phyloP scores from a whole-genome alignment of 1,140 invertebrate species.

The Mizuhopecten yessoensis region DNA sequence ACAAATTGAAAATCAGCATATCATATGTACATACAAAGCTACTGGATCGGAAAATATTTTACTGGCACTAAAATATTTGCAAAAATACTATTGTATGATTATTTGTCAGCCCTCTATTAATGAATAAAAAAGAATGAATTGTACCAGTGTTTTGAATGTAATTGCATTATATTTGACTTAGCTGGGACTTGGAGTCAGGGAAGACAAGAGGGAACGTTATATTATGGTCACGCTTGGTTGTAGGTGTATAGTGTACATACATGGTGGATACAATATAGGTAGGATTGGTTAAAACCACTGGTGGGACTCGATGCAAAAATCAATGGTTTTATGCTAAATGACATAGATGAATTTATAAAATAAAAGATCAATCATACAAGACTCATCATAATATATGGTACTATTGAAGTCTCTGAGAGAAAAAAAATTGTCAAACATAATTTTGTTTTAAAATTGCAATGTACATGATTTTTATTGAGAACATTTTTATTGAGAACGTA shows the following conservation, averaged over 20 bases:
- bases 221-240: not conserved
- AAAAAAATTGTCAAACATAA: not conserved
- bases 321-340: no score
- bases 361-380: not conserved
- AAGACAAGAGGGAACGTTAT: not conserved
- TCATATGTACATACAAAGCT: not conserved
- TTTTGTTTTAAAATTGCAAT: not conserved
- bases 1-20: not conserved
- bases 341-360: not conserved
- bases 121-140: not conserved
- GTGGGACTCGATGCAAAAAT: slow-evolving; percentile 20
- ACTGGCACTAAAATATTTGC: slow-evolving; percentile 26
- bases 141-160: slow-evolving; percentile 20
- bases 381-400: not conserved
- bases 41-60: not conserved
- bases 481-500: no score
- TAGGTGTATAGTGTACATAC: not conserved
- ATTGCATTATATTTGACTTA: not conserved
- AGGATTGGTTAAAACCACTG: not conserved
- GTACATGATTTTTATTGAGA: not conserved
- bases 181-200: not conserved
- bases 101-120: not conserved
- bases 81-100: not conserved
- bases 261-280: not conserved
- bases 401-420: not conserved